Evolutionary conservation across 2,797 vertebrate genomes (phyloP).

Genomic region (Adrianichthys oophorus): DNA sequence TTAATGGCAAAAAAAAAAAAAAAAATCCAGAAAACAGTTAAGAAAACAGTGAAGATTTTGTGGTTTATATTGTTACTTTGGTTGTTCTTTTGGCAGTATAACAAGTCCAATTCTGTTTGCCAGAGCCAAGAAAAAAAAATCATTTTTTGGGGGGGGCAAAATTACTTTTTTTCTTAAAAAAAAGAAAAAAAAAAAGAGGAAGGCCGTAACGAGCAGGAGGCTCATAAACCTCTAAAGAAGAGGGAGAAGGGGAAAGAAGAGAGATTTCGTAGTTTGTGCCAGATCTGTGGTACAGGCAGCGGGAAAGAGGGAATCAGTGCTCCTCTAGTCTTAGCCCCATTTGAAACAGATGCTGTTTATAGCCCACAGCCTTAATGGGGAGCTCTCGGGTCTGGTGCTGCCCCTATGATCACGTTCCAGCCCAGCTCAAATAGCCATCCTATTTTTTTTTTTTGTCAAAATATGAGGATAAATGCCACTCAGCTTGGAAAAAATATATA

Average conservation of each 20-base stretch:
- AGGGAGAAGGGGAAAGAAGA: conserved; percentile 60
- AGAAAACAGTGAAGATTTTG: conserved; percentile 51
- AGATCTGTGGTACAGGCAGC: conserved; percentile 68
- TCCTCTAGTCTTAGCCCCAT: conserved; percentile 70
- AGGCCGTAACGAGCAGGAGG: conserved; percentile 66
- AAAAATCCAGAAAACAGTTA: conserved; percentile 30
- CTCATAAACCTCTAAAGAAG: conserved; percentile 65
- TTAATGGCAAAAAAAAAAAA: conserved; percentile 37
- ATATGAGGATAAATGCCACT: conserved; percentile 58
- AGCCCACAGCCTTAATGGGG: conserved; percentile 76
- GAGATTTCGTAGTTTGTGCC: conserved; percentile 67
- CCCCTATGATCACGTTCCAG: conserved; percentile 78
- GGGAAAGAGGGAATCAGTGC: conserved; percentile 64
- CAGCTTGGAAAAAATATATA: conserved; percentile 43
- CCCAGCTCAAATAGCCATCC: conserved; percentile 70
- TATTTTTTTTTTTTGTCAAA: conserved; percentile 56
- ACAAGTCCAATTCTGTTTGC: too few species aligned
- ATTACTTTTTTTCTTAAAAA: conserved; percentile 69
- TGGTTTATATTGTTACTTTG: conserved; percentile 46
- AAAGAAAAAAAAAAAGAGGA: conserved; percentile 23
- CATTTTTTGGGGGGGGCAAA: conserved; percentile 46
- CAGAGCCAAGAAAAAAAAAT: conserved; percentile 15
- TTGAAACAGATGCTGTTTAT: conserved; percentile 82
- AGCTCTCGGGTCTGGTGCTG: conserved; percentile 74
- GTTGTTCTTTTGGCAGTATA: neutral